A percentile compares a stretch with the other conserved stretches of the same genome.
Conservation (phyloP, 2,797 vertebrate genomes). For the Coregonus suidteri region DNA sequence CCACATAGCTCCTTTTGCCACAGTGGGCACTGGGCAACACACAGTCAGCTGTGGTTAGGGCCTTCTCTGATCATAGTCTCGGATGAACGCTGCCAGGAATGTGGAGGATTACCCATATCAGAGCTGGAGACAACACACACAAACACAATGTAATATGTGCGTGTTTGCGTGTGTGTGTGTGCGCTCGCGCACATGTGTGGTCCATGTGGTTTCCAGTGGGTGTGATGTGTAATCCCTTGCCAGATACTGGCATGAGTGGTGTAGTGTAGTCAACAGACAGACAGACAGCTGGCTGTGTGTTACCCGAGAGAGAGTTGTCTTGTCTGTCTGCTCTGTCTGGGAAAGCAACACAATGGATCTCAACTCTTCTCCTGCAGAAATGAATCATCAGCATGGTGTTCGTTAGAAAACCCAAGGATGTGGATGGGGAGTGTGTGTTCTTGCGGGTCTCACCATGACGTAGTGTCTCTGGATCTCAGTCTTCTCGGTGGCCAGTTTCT, state of each 20-base stretch:
- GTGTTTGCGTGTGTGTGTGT: constrained; percentile 27
- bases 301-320: neutral
- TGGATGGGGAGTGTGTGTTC: constrained; percentile 12
- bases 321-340: neutral
- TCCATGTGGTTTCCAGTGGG: constrained; percentile 54
- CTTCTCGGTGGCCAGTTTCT: constrained; percentile 93
- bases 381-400: neutral
- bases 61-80: constrained; percentile 52
- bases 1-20: constrained; percentile 47
- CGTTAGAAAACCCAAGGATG: neutral
- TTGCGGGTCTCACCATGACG: constrained; percentile 86
- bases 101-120: neutral
- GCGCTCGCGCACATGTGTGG: constrained; percentile 37
- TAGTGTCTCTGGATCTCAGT: constrained; percentile 95
- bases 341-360: constrained; percentile 12
- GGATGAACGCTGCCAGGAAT: neutral
- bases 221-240: constrained; percentile 66
- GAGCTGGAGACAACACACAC: neutral
- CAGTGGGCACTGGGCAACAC: constrained; percentile 34
- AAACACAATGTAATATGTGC: constrained; percentile 9
- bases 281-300: constrained; percentile 28
- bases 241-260: constrained; percentile 54
- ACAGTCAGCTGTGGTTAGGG: constrained; percentile 48
- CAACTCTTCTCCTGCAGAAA: neutral
- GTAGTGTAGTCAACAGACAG: neutral